These are phyloP conservation scores for Uria lomvia DNA, from an alignment of 2,113 vertebrate species.

Conservation along the genomic window DNA sequence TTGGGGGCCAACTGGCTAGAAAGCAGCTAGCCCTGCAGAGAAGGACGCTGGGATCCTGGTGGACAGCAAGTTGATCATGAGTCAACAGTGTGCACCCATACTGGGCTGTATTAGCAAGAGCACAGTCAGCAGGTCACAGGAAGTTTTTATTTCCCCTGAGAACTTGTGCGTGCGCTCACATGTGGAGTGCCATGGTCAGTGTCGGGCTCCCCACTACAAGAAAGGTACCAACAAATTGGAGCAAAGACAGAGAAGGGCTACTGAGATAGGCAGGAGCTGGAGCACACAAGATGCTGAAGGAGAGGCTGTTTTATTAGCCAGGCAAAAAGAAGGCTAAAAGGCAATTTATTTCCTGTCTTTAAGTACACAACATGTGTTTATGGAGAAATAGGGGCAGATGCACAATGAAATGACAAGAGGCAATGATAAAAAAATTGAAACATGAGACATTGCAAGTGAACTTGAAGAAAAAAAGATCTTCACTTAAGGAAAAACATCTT, in stretches of 20 bases:
- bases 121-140: accelerated
- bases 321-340: background rate
- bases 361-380: accelerated
- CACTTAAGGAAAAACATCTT: background rate
- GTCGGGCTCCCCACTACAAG: background rate
- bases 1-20: background rate
- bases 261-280: background rate
- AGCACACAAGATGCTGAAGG: background rate
- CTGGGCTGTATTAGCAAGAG: background rate
- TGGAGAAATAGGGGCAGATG: background rate
- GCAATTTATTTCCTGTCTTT: background rate
- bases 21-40: background rate
- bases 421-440: background rate
- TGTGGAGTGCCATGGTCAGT: background rate
- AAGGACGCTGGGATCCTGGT: too few relatives aligned
- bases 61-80: background rate
- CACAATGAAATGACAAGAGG: background rate
- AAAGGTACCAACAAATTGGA: background rate
- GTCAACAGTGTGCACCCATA: background rate
- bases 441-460: background rate
- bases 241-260: background rate
- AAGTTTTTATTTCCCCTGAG: background rate
- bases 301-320: background rate
- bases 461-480: background rate
- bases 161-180: background rate